Evolutionary conservation across 64 coral and sea anemone species (phyloP), one percentile per base, ranked within the genome.

Genomic region (Pocillopora damicornis): DNA sequence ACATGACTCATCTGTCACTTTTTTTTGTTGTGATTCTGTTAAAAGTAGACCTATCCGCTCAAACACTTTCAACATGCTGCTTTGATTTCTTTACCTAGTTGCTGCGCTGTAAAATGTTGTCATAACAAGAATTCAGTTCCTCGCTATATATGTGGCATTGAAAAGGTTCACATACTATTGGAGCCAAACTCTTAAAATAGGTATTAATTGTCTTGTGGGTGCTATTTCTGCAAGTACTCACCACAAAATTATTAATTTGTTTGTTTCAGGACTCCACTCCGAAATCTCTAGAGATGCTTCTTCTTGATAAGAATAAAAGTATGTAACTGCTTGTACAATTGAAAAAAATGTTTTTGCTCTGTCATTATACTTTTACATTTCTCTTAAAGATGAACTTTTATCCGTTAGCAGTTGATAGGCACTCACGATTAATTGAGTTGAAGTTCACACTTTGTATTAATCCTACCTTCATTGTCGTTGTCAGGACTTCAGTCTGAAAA

Each of bases 251-350:
- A 4, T 71, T 23, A 5, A 71, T 23, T 69, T 56, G 14, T 81
- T 58, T 69, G 14, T 30, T 87, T 17, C 30, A 92, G 93, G 93
- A 95, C 58, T 67, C 88, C 22, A 69, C 83, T 22, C 94, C 94
- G 1, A 99, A 99, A 74, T 95, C 97, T n/a, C 79, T 99, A 15
- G 97, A 99, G 76, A 95, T 93, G 92, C 97, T 95, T 71, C 93
- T 99, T 73, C 79, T 99, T 59, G 93, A 99, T 78, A 99, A 99
- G 87, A 99, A 99, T 67, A 92, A 88, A 93, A 88, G 97, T 99
- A 90, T 16, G 95, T 88, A 1, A 15, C 20, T 56, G 6, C 9
- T 30, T 30, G 30, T 30, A 45, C 23, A 61, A 14, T 76, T 71
- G 3, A 30, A 13, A 18, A 16, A 64, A 13, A 12, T 15, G 15